phyloP scores from a whole-genome alignment of 2,797 vertebrate species.

The Trichosurus vulpecula region DNA sequence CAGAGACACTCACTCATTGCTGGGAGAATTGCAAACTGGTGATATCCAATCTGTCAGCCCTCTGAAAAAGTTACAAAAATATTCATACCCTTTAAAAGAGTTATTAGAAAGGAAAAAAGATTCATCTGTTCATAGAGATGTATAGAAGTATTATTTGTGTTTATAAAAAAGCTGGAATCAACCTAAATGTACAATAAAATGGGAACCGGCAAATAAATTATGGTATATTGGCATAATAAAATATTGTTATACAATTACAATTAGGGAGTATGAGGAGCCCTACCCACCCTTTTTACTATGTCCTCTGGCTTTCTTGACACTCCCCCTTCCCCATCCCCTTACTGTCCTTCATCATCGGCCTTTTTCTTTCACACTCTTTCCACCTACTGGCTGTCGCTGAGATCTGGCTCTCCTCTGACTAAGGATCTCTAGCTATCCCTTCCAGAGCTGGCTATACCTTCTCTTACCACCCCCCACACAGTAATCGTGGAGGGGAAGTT shows the following conservation, averaged over 20 bases:
- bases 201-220: background rate
- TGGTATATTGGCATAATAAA: background rate
- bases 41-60: no score
- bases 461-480: no score
- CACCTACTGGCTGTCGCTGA: background rate
- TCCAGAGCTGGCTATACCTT: no score
- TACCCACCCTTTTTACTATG: background rate
- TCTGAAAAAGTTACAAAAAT: background rate
- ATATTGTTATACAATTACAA: background rate
- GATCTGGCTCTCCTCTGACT: background rate
- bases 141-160: background rate
- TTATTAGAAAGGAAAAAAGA: background rate
- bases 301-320: background rate
- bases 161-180: background rate
- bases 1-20: no score
- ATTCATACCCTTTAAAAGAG: no score
- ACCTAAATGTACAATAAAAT: background rate
- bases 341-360: background rate
- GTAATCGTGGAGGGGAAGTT: background rate
- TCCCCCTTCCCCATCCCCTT: no score
- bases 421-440: background rate
- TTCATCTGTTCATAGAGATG: background rate
- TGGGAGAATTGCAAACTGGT: no score
- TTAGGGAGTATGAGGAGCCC: background rate
- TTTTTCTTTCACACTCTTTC: no score